These are phyloP conservation scores for Carassius carassius DNA, from an alignment of 2,113 vertebrate species.

Conservation along the genomic window DNA sequence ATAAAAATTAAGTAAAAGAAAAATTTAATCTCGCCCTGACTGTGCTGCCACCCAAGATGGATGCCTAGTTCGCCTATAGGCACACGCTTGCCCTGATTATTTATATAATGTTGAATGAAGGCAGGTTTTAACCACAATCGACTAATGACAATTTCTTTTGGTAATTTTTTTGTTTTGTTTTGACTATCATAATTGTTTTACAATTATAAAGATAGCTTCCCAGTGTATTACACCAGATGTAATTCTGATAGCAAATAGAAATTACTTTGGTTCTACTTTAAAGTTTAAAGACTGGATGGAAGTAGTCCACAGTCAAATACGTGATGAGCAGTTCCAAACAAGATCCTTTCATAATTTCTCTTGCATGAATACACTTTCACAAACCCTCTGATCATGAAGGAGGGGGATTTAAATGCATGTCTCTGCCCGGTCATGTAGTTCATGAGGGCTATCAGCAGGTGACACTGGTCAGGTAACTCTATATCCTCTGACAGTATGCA, in stretches of 20 bases:
- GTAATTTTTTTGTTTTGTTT: too few species aligned
- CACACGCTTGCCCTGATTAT: too few species aligned
- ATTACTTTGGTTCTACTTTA: background rate
- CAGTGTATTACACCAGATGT: too few species aligned
- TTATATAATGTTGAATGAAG: too few species aligned
- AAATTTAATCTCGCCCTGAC: too few species aligned
- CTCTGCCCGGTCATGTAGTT: conserved; percentile 16
- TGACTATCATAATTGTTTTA: too few species aligned
- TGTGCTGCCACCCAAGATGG: too few species aligned
- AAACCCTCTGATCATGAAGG: background rate
- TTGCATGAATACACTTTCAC: background rate
- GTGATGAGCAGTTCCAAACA: background rate
- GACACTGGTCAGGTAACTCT: conserved; percentile 33
- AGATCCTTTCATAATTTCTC: conserved; percentile 1
- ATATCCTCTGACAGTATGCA: conserved; percentile 31
- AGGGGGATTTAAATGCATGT: background rate
- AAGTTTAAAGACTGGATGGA: background rate
- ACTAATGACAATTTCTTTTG: too few species aligned
- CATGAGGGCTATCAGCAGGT: conserved; percentile 21
- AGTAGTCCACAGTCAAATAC: background rate
- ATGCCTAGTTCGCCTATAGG: too few species aligned
- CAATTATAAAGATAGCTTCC: too few species aligned
- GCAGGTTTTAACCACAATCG: too few species aligned
- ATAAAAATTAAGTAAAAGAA: too few species aligned
- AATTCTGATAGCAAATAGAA: background rate